Evolutionary conservation across 2,797 vertebrate species (phyloP).

Genomic region (Poeciliopsis paucimaculata): DNA sequence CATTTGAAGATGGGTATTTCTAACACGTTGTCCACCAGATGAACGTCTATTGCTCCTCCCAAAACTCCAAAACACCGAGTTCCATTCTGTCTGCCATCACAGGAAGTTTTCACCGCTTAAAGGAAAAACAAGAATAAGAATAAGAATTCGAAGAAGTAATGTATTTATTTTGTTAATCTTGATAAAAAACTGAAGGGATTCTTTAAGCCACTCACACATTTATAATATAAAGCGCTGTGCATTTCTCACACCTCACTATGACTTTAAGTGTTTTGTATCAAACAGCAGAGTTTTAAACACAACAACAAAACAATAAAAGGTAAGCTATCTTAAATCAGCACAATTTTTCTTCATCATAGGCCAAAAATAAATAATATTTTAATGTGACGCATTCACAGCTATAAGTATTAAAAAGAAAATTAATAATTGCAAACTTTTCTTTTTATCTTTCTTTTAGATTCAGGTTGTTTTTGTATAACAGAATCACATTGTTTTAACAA

Average conservation of each 20-base stretch:
- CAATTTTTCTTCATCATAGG: background rate
- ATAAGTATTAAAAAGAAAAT: background rate
- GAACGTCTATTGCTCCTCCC: background rate
- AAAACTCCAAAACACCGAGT: background rate
- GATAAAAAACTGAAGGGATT: background rate
- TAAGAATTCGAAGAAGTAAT: no score
- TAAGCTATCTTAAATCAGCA: background rate
- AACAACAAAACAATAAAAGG: background rate
- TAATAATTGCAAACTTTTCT: background rate
- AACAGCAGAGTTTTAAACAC: background rate
- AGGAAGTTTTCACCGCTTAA: background rate
- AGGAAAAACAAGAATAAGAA: background rate
- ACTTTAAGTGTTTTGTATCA: background rate
- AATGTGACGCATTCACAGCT: background rate
- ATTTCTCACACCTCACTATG: background rate
- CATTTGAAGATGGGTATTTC: fast-evolving
- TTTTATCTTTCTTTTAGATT: background rate
- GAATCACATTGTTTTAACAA: background rate
- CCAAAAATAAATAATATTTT: background rate
- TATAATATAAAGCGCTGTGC: background rate
- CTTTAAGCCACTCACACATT: background rate
- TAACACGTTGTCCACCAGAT: background rate
- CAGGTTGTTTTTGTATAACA: no score
- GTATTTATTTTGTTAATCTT: no score
- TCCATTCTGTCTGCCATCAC: background rate